Base-by-base conservation (phyloP, 2,797 vertebrate species). In the Tolypeutes matacus region DNA sequence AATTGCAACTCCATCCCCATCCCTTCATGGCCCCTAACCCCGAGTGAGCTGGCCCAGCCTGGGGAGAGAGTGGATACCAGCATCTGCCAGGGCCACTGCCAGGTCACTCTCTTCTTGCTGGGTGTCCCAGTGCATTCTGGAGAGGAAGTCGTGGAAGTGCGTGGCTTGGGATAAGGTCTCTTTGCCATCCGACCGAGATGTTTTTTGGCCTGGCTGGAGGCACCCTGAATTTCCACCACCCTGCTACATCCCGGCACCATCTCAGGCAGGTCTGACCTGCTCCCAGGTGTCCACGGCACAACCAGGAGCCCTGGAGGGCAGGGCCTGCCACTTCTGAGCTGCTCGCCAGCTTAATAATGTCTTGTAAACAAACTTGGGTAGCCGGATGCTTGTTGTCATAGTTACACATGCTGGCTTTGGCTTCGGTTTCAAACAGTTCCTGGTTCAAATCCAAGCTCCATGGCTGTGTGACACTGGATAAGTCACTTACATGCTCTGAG, bases 31-130 rank as follows among this genome's bases (percentile, higher is more conserved):
- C 70, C 78, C 4, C 21, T 10, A 17, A 53, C 17, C 20, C 5
- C 27, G 51, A 69, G 75, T 5, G 3, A 27, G 12, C 46, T 2
- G 39, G 21, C 36, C 14, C 17, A 1, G 34, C 69, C n/a, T 3
- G 5, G 7, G 7, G 0, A 1, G 18, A 23, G 21, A 29, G 25
- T 4, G 4, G 3, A 60, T 23, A 13, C 2, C 8, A 11, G 27
- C 11, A 3, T 12, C 29, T 49, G n/a, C 65, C 5, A 12, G 34
- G 42, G 78, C 25, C 11, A 36, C 80, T 29, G 58, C 23, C 65
- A 64, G 46, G 46, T 46, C 46, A 11, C 46, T 46, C 46, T 46
- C 46, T 46, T 20, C 69, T 51, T 60, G 75, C 20, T 4, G 42
- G 51, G 53, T 14, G 1, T 14, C 36, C 77, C 64, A 65, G 18